Percentiles rank a stretch among this genome's conserved stretches.
Conservation (phyloP, 1,140 invertebrate species). For the Drusus annulatus region DNA sequence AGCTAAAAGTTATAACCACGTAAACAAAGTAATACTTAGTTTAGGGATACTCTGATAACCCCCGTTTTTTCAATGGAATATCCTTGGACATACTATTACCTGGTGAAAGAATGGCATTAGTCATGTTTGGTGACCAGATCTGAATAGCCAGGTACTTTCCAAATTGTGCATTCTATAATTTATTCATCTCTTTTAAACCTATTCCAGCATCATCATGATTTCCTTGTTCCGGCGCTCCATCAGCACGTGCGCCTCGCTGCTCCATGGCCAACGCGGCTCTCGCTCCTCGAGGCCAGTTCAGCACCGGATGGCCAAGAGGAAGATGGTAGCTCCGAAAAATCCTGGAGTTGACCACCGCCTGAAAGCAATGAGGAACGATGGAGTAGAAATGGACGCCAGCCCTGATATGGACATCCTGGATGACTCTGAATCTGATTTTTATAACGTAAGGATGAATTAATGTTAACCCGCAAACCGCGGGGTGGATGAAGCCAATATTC, state of each 20-base stretch:
- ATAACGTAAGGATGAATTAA: slow-evolving; percentile 16
- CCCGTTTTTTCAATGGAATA: too few species aligned
- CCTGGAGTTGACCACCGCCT: slow-evolving; percentile 22
- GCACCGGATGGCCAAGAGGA: neutral
- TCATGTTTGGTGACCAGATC: too few species aligned
- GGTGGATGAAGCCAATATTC: too few species aligned
- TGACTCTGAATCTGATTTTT: slow-evolving; percentile 30
- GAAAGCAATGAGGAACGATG: slow-evolving; percentile 23
- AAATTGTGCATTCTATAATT: too few species aligned
- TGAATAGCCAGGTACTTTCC: too few species aligned
- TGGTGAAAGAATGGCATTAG: too few species aligned
- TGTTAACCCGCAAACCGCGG: neutral
- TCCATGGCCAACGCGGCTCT: neutral
- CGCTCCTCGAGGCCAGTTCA: neutral
- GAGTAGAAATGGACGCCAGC: neutral
- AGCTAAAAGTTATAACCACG: too few species aligned
- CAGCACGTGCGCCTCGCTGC: neutral
- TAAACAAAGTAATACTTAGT: too few species aligned
- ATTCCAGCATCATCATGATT: slow-evolving; percentile 10
- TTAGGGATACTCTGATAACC: too few species aligned
- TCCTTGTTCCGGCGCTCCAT: slow-evolving; percentile 14
- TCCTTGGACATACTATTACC: too few species aligned
- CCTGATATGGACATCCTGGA: slow-evolving; percentile 42
- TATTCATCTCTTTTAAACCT: neutral
- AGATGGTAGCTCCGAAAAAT: neutral